Evolutionary conservation across 2,113 vertebrate genomes (phyloP).

Genomic region (Trematocara nigrifrons): DNA sequence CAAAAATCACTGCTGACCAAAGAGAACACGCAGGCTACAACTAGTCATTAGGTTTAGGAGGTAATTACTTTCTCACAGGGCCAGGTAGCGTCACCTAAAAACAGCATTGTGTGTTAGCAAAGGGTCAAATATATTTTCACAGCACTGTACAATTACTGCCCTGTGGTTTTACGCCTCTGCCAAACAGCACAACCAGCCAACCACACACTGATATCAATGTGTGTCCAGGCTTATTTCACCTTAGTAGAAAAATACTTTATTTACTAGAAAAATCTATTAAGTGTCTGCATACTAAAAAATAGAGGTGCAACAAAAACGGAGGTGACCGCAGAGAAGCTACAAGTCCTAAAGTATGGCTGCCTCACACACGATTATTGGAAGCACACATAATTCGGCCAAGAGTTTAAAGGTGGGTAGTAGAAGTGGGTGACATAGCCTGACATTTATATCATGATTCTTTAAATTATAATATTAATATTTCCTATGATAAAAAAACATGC

Average conservation of each 20-base stretch:
- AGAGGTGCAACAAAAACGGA: background rate
- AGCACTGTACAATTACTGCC: background rate
- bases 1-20: background rate
- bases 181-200: background rate
- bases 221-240: background rate
- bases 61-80: background rate
- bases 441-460: background rate
- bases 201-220: background rate
- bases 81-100: background rate
- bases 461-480: background rate
- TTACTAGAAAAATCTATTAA: background rate
- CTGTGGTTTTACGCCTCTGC: background rate
- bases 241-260: background rate
- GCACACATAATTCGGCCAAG: background rate
- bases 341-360: background rate
- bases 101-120: background rate
- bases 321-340: background rate
- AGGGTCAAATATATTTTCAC: background rate
- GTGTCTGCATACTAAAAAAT: background rate
- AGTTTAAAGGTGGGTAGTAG: background rate
- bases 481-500: background rate
- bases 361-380: background rate
- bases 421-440: background rate
- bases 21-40: background rate
- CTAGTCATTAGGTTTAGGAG: background rate